phyloP scores from a whole-genome alignment of 2,888 invertebrate species.

The Campopleginae sp. region DNA sequence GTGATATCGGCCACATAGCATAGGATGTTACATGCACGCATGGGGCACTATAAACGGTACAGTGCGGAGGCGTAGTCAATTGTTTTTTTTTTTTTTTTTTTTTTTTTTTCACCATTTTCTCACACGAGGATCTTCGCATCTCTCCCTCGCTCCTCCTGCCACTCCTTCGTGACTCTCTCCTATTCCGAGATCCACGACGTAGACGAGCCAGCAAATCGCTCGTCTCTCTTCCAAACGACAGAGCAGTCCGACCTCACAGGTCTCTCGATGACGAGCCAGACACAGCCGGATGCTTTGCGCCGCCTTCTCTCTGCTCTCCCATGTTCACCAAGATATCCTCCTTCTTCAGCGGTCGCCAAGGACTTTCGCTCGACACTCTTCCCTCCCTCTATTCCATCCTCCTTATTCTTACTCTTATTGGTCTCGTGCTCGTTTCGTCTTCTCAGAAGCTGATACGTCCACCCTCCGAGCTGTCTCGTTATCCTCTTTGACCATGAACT shows the following conservation, averaged over 20 bases:
- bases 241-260: conserved; percentile 17
- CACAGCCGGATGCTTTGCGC: conserved; percentile 39
- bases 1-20: conserved; percentile 24
- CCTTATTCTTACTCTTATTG: conserved; percentile 55
- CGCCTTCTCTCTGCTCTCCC: conserved; percentile 29
- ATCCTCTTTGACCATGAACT: conserved; percentile 59
- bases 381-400: conserved; percentile 45
- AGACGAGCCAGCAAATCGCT: conserved; percentile 35
- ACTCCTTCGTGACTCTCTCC: conserved; percentile 52
- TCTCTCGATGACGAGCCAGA: conserved; percentile 50
- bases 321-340: conserved; percentile 43
- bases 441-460: conserved; percentile 64
- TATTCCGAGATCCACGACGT: conserved; percentile 50
- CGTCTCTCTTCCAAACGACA: conserved; percentile 34
- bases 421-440: conserved; percentile 59
- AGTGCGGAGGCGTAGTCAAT: conserved; percentile 24
- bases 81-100: conserved; percentile 31
- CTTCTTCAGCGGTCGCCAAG: conserved; percentile 19
- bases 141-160: conserved; percentile 2
- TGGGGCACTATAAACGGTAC: conserved; percentile 27
- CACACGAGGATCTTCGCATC: conserved; percentile 24
- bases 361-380: conserved; percentile 58
- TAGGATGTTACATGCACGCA: conserved; percentile 22
- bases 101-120: conserved; percentile 14
- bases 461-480: conserved; percentile 62